Evolutionary conservation across 2,113 vertebrate species (phyloP).

Genomic region (Agapornis roseicollis): DNA sequence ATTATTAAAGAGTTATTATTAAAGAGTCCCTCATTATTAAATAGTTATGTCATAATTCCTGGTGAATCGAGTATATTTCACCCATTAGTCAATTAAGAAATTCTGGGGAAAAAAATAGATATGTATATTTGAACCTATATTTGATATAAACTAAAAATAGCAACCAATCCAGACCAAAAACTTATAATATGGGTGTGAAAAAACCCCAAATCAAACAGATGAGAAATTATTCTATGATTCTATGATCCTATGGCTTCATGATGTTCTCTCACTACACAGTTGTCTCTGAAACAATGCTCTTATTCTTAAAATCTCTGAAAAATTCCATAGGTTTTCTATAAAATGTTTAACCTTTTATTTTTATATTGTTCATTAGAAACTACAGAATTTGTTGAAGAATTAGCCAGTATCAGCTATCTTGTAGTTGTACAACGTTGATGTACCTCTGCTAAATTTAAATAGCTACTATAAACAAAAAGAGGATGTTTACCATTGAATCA

Average conservation of each 20-base stretch:
- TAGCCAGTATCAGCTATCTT: neutral
- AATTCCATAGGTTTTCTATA: neutral
- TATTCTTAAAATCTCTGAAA: neutral
- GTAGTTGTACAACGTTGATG: neutral
- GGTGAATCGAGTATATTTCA: neutral
- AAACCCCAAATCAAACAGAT: accelerated
- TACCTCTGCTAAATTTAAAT: neutral
- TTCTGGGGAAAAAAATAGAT: neutral
- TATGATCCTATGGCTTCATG: neutral
- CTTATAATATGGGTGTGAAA: too few species aligned
- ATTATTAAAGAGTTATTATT: neutral
- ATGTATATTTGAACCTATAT: neutral
- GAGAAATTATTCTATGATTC: too few species aligned
- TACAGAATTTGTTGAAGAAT: neutral
- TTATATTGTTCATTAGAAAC: neutral
- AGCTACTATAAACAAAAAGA: neutral
- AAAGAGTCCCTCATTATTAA: neutral
- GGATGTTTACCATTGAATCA: neutral
- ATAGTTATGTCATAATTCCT: neutral
- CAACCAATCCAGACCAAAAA: neutral
- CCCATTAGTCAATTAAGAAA: neutral
- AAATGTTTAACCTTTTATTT: neutral
- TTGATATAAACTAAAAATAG: neutral
- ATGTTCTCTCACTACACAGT: neutral
- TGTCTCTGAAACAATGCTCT: neutral